These are phyloP conservation scores for Orchestia grillus DNA, from an alignment of 1,140 invertebrate species.

Conservation along the genomic window DNA sequence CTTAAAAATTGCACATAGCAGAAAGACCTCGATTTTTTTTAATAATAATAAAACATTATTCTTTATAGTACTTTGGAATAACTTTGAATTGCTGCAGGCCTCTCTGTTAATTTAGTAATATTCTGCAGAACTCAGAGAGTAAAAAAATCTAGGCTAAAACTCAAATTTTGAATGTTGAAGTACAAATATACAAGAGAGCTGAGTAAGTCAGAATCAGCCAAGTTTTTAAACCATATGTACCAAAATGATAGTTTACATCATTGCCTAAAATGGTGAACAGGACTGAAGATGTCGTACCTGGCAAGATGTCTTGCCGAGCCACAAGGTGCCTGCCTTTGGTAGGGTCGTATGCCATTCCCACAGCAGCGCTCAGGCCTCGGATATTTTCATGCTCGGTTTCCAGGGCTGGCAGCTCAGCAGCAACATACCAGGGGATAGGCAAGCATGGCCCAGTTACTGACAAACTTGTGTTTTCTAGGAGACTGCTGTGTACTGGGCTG, in stretches of 20 bases:
- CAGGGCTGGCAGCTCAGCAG: not conserved
- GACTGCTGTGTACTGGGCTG: not conserved
- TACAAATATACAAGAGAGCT: not conserved
- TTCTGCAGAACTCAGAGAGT: not conserved
- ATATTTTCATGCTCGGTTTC: not conserved
- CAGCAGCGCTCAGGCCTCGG: slow-evolving; percentile 50
- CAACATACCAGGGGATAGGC: not conserved
- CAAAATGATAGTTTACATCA: too few species aligned
- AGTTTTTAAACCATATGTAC: too few species aligned
- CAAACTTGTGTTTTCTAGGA: not conserved
- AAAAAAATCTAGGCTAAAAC: not conserved
- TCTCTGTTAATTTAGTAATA: not conserved
- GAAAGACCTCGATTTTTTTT: not conserved
- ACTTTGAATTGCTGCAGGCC: too few species aligned
- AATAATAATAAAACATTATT: not conserved
- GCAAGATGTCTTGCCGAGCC: slow-evolving; percentile 64
- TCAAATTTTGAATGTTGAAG: not conserved
- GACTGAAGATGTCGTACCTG: slow-evolving; percentile 57
- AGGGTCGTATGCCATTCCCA: slow-evolving; percentile 70
- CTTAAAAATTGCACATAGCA: not conserved
- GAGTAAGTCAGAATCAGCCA: not conserved
- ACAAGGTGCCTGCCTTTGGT: slow-evolving; percentile 65
- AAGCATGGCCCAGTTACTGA: not conserved
- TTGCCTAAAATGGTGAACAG: not conserved
- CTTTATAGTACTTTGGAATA: too few species aligned